Percentiles rank a stretch among this genome's conserved stretches.
These are phyloP conservation scores for Lissocephala sabroskyi DNA, from an alignment of 2,888 invertebrate genomes.

Conservation along the genomic window DNA sequence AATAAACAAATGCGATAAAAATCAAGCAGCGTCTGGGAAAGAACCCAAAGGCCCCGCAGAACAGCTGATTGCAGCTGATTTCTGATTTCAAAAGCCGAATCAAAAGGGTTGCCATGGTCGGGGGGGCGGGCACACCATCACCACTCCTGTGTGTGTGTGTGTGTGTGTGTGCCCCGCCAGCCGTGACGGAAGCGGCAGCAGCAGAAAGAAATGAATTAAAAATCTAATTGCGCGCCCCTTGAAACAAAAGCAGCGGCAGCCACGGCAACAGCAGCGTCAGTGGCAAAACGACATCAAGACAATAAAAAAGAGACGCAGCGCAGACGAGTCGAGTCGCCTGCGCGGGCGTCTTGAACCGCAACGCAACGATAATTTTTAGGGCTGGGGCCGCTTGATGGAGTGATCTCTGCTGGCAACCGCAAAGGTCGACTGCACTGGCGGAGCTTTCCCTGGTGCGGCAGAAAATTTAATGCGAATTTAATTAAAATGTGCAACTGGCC, in stretches of 20 bases:
- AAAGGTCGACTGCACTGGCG: conserved; percentile 58
- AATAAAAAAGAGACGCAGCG: neutral
- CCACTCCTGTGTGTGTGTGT: neutral
- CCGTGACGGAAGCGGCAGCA: conserved; percentile 48
- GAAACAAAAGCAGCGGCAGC: conserved; percentile 49
- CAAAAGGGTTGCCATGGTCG: conserved; percentile 18
- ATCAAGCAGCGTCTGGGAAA: neutral
- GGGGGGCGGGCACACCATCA: too few relatives aligned
- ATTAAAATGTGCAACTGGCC: conserved; percentile 62
- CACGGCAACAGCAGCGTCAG: neutral
- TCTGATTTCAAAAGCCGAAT: conserved; percentile 14
- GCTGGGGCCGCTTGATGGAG: conserved; percentile 30
- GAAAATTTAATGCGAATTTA: conserved; percentile 61
- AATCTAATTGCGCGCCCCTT: conserved; percentile 59
- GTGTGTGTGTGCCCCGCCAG: conserved; percentile 27
- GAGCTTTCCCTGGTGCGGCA: neutral
- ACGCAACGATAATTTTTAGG: conserved; percentile 65
- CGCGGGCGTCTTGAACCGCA: conserved; percentile 60
- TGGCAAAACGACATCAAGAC: neutral
- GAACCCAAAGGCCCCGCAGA: conserved; percentile 16
- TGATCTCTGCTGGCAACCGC: conserved; percentile 37
- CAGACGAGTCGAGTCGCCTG: conserved; percentile 42
- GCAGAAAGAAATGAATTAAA: conserved; percentile 50
- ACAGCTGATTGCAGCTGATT: conserved; percentile 67
- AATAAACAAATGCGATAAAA: conserved; percentile 4